Conservation (phyloP, 2,888 invertebrate genomes). For the Malthinus flaveolus region DNA sequence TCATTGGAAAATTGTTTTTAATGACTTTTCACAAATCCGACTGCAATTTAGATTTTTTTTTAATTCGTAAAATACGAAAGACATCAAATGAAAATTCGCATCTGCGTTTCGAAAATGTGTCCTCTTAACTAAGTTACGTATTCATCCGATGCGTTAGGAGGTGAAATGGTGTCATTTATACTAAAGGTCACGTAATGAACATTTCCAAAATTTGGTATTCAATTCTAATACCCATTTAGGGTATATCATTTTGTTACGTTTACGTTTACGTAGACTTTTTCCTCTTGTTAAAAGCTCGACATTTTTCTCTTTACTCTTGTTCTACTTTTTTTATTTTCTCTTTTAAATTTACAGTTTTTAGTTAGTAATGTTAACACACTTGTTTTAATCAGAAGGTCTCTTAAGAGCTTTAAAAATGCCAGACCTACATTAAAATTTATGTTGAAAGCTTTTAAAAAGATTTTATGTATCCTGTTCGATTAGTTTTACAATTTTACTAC, state of each 20-base stretch:
- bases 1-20: constrained; percentile 11
- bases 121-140: constrained; percentile 26
- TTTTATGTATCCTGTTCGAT: constrained; percentile 27
- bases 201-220: constrained; percentile 50
- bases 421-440: constrained; percentile 23
- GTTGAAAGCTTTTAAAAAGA: constrained; percentile 18
- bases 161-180: constrained; percentile 39
- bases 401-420: constrained; percentile 21
- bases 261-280: constrained; percentile 6
- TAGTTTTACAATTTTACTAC: constrained; percentile 5
- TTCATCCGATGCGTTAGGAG: constrained; percentile 35
- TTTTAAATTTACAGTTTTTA: background rate
- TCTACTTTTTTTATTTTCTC: background rate
- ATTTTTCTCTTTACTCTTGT: constrained; percentile 7
- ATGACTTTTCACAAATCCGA: no score
- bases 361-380: background rate
- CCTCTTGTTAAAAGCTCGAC: constrained; percentile 14
- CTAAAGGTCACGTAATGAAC: constrained; percentile 51
- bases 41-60: background rate
- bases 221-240: constrained; percentile 42
- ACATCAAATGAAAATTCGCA: constrained; percentile 13
- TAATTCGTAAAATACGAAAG: background rate
- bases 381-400: constrained; percentile 22
- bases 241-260: constrained; percentile 21
- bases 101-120: constrained; percentile 19